Percentiles rank a stretch among this genome's conserved stretches.
Conservation (phyloP, 2,797 vertebrate genomes). For the Acanthiza pusilla region DNA sequence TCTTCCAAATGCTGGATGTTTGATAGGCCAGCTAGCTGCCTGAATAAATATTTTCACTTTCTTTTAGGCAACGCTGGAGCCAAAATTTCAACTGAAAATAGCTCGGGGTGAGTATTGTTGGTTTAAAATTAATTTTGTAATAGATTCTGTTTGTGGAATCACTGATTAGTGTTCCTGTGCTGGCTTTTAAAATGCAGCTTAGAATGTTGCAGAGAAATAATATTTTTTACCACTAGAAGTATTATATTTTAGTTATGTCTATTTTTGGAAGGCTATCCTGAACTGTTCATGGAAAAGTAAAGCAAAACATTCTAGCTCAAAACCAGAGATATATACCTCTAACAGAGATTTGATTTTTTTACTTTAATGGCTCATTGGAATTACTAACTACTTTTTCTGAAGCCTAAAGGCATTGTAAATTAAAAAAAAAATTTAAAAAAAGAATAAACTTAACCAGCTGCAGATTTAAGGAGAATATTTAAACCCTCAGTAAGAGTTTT, state of each 20-base stretch:
- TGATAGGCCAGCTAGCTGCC: conserved; percentile 17
- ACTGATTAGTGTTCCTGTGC: background rate
- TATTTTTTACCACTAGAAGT: background rate
- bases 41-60: conserved; percentile 26
- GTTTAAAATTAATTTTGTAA: background rate
- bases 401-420: background rate
- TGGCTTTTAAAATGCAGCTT: background rate
- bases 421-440: background rate
- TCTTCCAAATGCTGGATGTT: background rate
- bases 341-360: background rate
- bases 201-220: background rate
- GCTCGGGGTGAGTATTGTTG: background rate
- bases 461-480: background rate
- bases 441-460: background rate
- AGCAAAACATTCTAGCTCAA: background rate
- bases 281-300: background rate
- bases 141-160: background rate
- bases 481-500: background rate
- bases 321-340: background rate
- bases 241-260: background rate
- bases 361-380: background rate
- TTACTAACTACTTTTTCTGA: background rate
- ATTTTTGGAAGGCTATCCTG: background rate
- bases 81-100: conserved; percentile 4
- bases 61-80: background rate